Percentiles rank a stretch among this genome's conserved stretches.
Conservation (phyloP, 2,113 vertebrate species). For the Sapajus apella region DNA sequence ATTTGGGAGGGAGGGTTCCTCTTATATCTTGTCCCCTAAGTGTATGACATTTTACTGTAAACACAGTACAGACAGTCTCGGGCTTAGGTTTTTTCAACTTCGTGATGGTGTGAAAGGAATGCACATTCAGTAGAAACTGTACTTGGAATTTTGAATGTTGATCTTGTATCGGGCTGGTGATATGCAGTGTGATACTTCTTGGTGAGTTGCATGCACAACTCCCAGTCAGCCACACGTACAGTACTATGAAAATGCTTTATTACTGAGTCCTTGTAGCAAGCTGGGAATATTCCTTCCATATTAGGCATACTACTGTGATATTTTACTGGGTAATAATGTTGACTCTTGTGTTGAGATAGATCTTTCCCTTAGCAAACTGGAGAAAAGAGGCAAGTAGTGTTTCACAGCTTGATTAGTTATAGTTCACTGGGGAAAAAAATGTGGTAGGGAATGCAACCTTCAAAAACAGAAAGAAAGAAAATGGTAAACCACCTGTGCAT, state of each 20-base stretch:
- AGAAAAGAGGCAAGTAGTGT: background rate
- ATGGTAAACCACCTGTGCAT: background rate
- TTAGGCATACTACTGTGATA: background rate
- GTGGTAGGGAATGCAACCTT: background rate
- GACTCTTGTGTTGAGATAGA: background rate
- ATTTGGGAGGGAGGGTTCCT: background rate
- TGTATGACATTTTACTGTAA: background rate
- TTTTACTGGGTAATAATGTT: background rate
- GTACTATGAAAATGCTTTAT: background rate
- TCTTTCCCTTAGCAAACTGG: background rate
- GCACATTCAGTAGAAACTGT: background rate
- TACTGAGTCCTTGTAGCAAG: background rate
- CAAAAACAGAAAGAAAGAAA: constrained; percentile 9
- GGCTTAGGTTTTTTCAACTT: background rate
- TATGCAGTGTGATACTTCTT: background rate
- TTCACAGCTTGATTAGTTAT: background rate
- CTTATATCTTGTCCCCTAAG: background rate
- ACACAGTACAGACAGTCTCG: background rate
- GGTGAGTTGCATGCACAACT: background rate
- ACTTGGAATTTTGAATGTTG: background rate
- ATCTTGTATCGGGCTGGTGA: background rate
- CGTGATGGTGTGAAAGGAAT: background rate
- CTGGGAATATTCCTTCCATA: background rate
- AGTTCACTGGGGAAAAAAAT: background rate
- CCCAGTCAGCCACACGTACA: background rate